Conservation (phyloP, 2,888 invertebrate genomes). For the Dryomyza anilis region DNA sequence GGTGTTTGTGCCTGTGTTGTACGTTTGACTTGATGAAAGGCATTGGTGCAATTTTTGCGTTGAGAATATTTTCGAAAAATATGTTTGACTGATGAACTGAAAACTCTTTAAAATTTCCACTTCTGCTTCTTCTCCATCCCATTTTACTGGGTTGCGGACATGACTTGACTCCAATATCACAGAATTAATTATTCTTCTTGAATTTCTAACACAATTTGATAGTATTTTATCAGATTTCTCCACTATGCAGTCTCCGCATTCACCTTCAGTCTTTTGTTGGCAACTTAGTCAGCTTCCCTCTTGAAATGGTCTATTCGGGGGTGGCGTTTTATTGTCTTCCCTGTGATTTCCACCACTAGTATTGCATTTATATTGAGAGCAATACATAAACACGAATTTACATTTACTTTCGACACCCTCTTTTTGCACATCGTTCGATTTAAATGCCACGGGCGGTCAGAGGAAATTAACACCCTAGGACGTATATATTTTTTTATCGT, state of each 20-base stretch:
- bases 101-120: not conserved
- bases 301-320: not conserved
- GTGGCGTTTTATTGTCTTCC: slow-evolving; percentile 26
- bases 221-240: slow-evolving; percentile 38
- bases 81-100: not conserved
- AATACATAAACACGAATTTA: not conserved
- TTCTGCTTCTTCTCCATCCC: not conserved
- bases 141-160: not conserved
- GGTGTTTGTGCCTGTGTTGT: too few relatives aligned
- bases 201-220: slow-evolving; percentile 33
- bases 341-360: slow-evolving; percentile 34
- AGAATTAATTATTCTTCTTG: slow-evolving; percentile 40
- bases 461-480: slow-evolving; percentile 14
- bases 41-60: not conserved
- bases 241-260: not conserved
- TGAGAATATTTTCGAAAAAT: not conserved
- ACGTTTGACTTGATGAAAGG: not conserved
- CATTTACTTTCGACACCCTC: not conserved
- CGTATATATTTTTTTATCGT: too few relatives aligned
- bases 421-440: not conserved
- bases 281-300: not conserved
- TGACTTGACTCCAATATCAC: slow-evolving; percentile 26
- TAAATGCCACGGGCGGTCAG: not conserved
- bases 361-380: not conserved
- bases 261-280: slow-evolving; percentile 1